Percentiles rank a stretch among this genome's conserved stretches.
phyloP scores from a whole-genome alignment of 2,113 vertebrate genomes.

The Cebus imitator region DNA sequence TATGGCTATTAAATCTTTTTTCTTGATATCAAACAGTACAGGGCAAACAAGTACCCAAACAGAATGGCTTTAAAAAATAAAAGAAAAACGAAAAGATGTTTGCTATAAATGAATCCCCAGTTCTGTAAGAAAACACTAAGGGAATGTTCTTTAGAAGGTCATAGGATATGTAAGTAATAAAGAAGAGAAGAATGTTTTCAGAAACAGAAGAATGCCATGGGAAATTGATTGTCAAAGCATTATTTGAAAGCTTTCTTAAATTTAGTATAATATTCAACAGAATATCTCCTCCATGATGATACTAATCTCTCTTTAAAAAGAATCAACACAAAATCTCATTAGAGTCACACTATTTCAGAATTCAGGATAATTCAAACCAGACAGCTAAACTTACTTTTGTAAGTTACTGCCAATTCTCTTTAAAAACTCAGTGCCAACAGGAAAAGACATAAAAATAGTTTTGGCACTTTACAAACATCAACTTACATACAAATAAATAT shows the following conservation, averaged over 20 bases:
- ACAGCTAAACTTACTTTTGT: neutral
- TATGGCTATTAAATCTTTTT: conserved; percentile 11
- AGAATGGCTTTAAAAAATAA: neutral
- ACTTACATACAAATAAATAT: neutral
- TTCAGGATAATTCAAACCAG: conserved; percentile 46
- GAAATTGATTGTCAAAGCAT: conserved; percentile 23
- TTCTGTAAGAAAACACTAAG: neutral
- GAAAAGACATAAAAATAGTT: neutral
- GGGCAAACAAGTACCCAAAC: neutral
- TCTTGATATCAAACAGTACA: conserved; percentile 28
- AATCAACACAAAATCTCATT: conserved; percentile 45
- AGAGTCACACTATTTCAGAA: conserved; percentile 23
- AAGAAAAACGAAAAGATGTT: neutral
- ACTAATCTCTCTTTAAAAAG: conserved; percentile 1
- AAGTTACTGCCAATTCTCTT: neutral
- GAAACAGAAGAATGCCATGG: no score
- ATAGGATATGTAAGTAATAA: neutral
- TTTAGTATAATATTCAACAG: conserved; percentile 20
- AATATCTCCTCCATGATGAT: conserved; percentile 16
- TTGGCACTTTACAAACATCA: neutral
- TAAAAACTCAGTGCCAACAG: neutral
- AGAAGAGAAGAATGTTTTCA: neutral
- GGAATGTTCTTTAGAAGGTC: neutral
- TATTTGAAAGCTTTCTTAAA: neutral
- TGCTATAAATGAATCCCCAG: neutral